Base-by-base conservation (phyloP, 2,888 invertebrate species). In the Shargacucullia verbasci region DNA sequence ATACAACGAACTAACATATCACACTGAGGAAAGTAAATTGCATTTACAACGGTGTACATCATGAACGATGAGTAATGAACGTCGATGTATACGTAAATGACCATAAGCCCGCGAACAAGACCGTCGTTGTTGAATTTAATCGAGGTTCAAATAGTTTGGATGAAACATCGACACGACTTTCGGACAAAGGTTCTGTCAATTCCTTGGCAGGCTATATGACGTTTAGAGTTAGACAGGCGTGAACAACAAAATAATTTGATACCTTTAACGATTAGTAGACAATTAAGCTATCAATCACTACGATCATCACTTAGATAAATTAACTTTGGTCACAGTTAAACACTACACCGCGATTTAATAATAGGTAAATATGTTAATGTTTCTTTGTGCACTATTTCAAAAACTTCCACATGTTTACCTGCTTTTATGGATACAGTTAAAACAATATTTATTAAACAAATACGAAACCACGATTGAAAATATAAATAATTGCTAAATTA, bases 151-250 rank as follows among this genome's bases (percentile, higher is more conserved):
- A 88, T 79, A 78, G 81, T 85, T 85, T 83, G 79, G 77, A 77
- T 76, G 81, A 81, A 87, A 86, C 83, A 83, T 82, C 74, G 81
- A 87, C 86, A 85, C 82, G 85, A 85, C 79, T 85, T 80, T 82
- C 74, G 78, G 79, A 88, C 89, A 89, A 91, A 88, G 87, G 81
- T 81, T 76, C 85, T 85, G 87, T 87, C 87, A 86, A 88, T 88
- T 79, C 66, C 81, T 63, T 80, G 72, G 74, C 82, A 79, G 67
- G 64, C 73, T 70, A 77, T 78, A 76, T 72, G 76, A 73, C 67
- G 61, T 73, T 66, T 72, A 72, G 76, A 80, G 73, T 66, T 72
- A 72, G 76, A 80, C 74, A 68, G 79, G 78, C 73, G 78, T 71
- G 78, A 84, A 86, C 81, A 86, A 84, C 84, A 83, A 83, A 81